Evolutionary conservation across 2,113 vertebrate genomes (phyloP), one percentile per base, ranked within the genome.

Genomic region (Bujurquina vittata): DNA sequence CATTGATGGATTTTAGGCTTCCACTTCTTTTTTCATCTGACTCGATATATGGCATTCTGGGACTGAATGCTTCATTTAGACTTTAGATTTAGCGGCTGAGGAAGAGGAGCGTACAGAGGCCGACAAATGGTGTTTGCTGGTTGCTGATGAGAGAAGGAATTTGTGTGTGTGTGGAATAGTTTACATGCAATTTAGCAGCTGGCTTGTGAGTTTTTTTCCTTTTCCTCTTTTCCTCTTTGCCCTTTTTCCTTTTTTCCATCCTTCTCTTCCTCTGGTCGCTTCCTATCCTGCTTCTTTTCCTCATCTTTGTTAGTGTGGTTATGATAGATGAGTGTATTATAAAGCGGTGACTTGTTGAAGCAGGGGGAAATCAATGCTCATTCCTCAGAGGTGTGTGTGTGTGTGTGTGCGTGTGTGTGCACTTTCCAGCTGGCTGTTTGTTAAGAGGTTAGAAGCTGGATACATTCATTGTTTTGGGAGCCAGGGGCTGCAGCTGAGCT

Each of bases 311-410:
- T 90, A 82, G 83, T 40, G 73, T 33, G 37, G 75, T 88, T 88
- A 84, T 93, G 91, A 90, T 90, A 86, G 89, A 92, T 92, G 89
- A 93, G 85, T 88, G 67, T 77, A 81, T 93, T 90, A 89, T 85
- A 65, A 85, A 85, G 82, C 69, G 3, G 86, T 31, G 86, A 84
- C 88, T 80, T 58, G 80, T 80, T 58, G 80, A 91, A 84, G 89
- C 83, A 69, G 5, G 72, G 90, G 90, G 90, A 94, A 92, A 95
- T 94, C 93, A 90, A 92, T 95, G 91, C 83, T 88, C 63, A 54
- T 80, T 89, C 87, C 88, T 89, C 74, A 58, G 82, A 81, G 82
- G 60, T 79, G 83, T 88, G 87, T 85, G 84, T 79, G 17, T 43
- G 67, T 75, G 75, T 77, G 77, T 88, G 87, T 85, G 84, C 77